phyloP scores from a whole-genome alignment of 2,888 invertebrate genomes.

The Ceraclea dissimilis region DNA sequence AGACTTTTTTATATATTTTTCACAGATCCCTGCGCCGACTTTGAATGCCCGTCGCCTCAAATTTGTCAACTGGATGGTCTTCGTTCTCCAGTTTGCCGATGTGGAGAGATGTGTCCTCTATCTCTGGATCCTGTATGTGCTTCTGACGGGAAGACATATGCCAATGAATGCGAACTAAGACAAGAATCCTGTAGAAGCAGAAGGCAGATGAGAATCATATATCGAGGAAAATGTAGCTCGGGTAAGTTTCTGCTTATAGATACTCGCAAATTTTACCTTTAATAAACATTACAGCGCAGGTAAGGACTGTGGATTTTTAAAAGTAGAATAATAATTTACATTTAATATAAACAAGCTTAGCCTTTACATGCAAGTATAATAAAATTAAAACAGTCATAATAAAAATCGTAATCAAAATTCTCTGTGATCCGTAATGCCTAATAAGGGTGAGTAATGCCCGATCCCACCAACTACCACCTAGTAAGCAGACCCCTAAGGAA shows the following conservation, averaged over 20 bases:
- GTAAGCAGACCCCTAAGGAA: too few relatives aligned
- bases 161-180: conserved; percentile 73
- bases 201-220: conserved; percentile 68
- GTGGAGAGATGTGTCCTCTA: conserved; percentile 71
- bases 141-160: conserved; percentile 71
- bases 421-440: too few relatives aligned
- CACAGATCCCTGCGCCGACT: conserved; percentile 75
- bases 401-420: too few relatives aligned
- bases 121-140: conserved; percentile 68
- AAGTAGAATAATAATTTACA: too few relatives aligned
- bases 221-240: conserved; percentile 75
- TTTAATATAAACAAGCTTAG: too few relatives aligned
- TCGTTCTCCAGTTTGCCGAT: conserved; percentile 70
- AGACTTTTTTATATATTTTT: too few relatives aligned
- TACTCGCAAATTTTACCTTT: too few relatives aligned
- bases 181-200: conserved; percentile 71
- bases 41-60: conserved; percentile 70
- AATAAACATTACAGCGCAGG: neutral
- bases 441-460: too few relatives aligned
- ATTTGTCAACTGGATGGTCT: conserved; percentile 76
- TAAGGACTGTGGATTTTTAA: neutral
- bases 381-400: too few relatives aligned
- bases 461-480: too few relatives aligned
- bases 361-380: too few relatives aligned
- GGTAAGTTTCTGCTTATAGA: too few relatives aligned